Percentiles rank a stretch among this genome's conserved stretches.
phyloP scores from a whole-genome alignment of 2,113 vertebrate species.

The Callipepla squamata region DNA sequence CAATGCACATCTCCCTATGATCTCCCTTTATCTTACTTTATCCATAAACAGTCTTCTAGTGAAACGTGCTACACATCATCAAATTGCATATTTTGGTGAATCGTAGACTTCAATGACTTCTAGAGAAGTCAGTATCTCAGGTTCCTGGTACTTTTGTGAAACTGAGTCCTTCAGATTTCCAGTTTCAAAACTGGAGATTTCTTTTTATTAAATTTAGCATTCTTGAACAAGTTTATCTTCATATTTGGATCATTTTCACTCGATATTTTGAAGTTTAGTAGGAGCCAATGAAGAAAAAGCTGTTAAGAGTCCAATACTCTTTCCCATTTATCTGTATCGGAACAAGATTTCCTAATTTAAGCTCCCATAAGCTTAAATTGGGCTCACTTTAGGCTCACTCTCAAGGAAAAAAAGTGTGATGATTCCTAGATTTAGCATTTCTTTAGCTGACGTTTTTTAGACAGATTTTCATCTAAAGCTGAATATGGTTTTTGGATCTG shows the following conservation, averaged over 20 bases:
- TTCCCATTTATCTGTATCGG: not conserved
- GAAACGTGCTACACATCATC: not conserved
- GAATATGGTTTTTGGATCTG: not conserved
- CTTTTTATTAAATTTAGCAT: constrained; percentile 10
- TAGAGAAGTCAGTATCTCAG: not conserved
- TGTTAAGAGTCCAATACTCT: not conserved
- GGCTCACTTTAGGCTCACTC: not conserved
- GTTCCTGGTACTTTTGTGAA: constrained; percentile 12
- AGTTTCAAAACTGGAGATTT: not conserved
- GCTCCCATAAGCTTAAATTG: not conserved
- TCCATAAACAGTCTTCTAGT: not conserved
- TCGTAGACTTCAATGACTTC: constrained; percentile 14
- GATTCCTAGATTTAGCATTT: not conserved
- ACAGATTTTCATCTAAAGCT: not conserved
- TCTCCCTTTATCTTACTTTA: not conserved
- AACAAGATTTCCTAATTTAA: not conserved
- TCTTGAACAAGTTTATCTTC: not conserved
- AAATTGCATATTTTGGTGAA: constrained; percentile 8
- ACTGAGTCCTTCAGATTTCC: constrained; percentile 22
- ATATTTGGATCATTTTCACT: not conserved
- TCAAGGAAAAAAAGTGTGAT: not conserved
- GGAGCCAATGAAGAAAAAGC: not conserved
- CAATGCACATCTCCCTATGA: not conserved
- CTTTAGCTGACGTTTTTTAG: not conserved
- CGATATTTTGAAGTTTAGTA: not conserved